Base-by-base conservation (phyloP, 1,140 invertebrate species). In the Drosophila arizonae region DNA sequence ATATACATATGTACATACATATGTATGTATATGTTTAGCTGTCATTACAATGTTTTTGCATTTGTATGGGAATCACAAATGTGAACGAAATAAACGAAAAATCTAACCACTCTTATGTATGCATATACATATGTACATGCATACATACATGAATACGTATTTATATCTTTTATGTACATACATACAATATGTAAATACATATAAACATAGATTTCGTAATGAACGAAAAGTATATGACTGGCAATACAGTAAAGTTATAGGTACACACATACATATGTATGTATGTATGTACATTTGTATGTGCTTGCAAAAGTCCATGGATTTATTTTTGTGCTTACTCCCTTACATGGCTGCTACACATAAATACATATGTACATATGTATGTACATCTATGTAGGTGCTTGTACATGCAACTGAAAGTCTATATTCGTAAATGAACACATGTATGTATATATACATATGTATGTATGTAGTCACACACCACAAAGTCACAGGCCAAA, bases 401-500 rank as follows among this genome's bases (percentile, higher is more conserved):
- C 21, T 24, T 24, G 21, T 24, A 24, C 21, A 24, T 24, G 21
- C 21, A 24, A 24, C 21, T 24, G 21, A 24, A 24, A 24, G 21
- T 24, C 11, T 8, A 24, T 62, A 11, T 52, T 6, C 9, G 10
- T 51, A 10, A 51, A 11, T 33, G 21, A 24, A 41, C 17, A 30
- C 4, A 30, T 30, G 3, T 4, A 30, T 30, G 6, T 30, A 30
- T 30, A 30, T 6, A 28, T 4, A 28, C 4, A 28, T 33, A 61
- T 33, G 11, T 48, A 21, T 21, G n/a, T 33, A 33, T 33, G 8
- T 10, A 51, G 45, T 55, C 33, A 45, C 60, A 60, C 57, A 70
- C 60, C 72, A 75, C 68, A 75, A 75, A 75, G 72, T 75, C 61
- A 64, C 68, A 65, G 63, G 60, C 64, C 67, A 70, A 75, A 75